Evolutionary conservation across 2,888 invertebrate genomes (phyloP), one percentile per base, ranked within the genome.

Genomic region (Boloria euphrosyne): DNA sequence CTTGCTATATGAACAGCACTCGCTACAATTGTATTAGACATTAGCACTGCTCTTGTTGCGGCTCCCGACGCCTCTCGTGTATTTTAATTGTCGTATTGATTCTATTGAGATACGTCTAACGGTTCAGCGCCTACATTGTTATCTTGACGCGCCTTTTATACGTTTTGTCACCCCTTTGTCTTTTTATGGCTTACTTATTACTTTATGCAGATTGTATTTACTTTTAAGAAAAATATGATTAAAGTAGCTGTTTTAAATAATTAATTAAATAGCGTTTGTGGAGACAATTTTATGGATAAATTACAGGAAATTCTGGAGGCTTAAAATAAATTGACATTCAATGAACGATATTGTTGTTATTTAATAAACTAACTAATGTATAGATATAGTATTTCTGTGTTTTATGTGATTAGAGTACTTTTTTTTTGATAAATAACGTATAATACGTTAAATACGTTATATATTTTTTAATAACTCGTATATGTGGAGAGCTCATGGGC

Each of bases 21-120:
- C 80, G 76, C 78, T 77, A 81, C 84, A 86, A 87, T 85, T 84
- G 82, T 83, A 85, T 88, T 85, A 86, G 81, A 85, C 84, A 85
- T 83, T 80, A 85, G 84, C 78, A 79, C 79, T 77, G 78, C 79
- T 78, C 78, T 76, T 79, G 76, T 79, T 80, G 73, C 70, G 70
- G 71, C 62, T 68, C 67, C 68, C 69, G 68, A 66, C 67, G 65
- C 60, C 66, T 67, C 60, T 70, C 65, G 68, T 65, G 31, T 57
- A 66, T 64, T 72, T 67, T 71, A 73, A 73, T 71, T 71, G 71
- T 73, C 71, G 62, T 64, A 71, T 71, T 68, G 70, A 71, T 69
- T 67, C 57, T 66, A 71, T 71, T 71, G 67, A 71, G 74, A 71
- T 43, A 46, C 47, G 52, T 43, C 51, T 49, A 47, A 57, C 47